phyloP scores from a whole-genome alignment of 1,140 invertebrate genomes.

The Neodiprion virginianus region DNA sequence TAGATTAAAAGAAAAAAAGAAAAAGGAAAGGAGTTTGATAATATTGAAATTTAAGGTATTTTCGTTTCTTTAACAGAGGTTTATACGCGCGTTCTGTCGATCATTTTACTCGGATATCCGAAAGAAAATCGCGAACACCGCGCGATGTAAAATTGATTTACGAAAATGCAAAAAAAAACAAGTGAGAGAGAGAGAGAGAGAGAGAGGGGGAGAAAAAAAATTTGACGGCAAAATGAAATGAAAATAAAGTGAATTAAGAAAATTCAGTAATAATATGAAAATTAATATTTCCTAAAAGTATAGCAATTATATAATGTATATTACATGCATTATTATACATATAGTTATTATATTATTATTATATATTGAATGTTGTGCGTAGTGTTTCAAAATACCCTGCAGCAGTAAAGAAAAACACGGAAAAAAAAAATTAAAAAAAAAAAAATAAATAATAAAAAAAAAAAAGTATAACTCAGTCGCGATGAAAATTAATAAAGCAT shows the following conservation, averaged over 20 bases:
- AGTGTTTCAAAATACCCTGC: conserved; percentile 45
- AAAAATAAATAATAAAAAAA: conserved; percentile 27
- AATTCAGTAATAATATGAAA: not conserved
- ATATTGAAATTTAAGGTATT: not conserved
- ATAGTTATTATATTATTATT: conserved; percentile 41
- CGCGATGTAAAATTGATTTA: not conserved
- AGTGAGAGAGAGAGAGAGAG: not conserved
- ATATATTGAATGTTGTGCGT: conserved; percentile 60
- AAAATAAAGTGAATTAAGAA: not conserved
- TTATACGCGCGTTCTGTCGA: not conserved
- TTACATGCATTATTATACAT: conserved; percentile 49
- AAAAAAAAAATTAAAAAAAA: conserved; percentile 23
- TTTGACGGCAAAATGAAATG: not conserved
- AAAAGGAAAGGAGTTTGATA: no score
- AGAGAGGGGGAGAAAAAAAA: not conserved
- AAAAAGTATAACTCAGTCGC: conserved; percentile 11
- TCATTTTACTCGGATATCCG: not conserved
- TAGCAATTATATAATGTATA: conserved; percentile 28
- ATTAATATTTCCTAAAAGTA: not conserved
- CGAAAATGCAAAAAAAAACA: not conserved
- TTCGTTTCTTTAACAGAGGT: not conserved
- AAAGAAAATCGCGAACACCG: not conserved
- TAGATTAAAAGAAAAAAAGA: no score
- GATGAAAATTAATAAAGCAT: conserved; percentile 20
- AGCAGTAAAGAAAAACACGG: conserved; percentile 24